phyloP scores from a whole-genome alignment of 92 coral and sea anemone species.

The Zoanthus sansibaricus region DNA sequence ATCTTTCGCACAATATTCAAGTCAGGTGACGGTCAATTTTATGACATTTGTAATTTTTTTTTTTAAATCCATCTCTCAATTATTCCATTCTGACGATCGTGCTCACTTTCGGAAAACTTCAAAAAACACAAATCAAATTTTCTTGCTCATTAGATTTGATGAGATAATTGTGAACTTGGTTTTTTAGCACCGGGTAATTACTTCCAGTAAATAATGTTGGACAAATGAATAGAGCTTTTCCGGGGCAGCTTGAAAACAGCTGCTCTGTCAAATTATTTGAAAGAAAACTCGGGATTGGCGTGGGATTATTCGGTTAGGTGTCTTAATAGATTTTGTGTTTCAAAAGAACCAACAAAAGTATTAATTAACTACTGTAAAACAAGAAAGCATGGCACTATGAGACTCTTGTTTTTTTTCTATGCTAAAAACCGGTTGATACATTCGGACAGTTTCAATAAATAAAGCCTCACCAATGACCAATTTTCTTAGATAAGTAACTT shows the following conservation, averaged over 20 bases:
- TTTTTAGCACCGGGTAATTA: slow-evolving; percentile 73
- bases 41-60: not conserved
- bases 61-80: slow-evolving; percentile 22
- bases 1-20: not conserved
- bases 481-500: not conserved
- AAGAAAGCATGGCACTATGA: slow-evolving; percentile 67
- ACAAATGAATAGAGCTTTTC: slow-evolving; percentile 75
- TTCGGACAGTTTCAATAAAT: slow-evolving; percentile 14
- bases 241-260: slow-evolving; percentile 44
- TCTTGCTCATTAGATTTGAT: slow-evolving; percentile 73
- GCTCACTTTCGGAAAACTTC: slow-evolving; percentile 47
- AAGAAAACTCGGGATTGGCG: slow-evolving; percentile 67
- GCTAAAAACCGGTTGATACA: slow-evolving; percentile 44
- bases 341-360: slow-evolving; percentile 78
- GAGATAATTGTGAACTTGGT: slow-evolving; percentile 73
- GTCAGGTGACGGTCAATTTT: not conserved
- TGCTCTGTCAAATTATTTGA: slow-evolving; percentile 24
- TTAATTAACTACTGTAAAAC: slow-evolving; percentile 86
- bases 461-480: slow-evolving; percentile 35
- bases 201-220: slow-evolving; percentile 63
- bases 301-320: slow-evolving; percentile 63
- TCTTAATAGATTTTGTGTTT: slow-evolving; percentile 62
- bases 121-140: slow-evolving; percentile 57
- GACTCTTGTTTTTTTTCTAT: slow-evolving; percentile 50
- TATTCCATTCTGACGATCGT: slow-evolving; percentile 1